Base-by-base conservation (phyloP, 2,113 vertebrate species). In the Lates calcarifer region DNA sequence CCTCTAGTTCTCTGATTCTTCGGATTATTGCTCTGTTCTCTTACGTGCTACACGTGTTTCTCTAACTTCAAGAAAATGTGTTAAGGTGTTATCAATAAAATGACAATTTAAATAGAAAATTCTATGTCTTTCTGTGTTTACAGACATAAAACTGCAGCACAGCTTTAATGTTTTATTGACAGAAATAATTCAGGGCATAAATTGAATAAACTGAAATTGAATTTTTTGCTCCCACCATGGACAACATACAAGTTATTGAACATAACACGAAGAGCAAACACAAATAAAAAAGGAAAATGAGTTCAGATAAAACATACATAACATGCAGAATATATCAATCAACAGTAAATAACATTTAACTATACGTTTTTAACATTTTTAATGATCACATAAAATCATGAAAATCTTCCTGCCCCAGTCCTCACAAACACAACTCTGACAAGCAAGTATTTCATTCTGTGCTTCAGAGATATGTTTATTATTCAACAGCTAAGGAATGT, bases 21-120 rank as follows among this genome's bases (percentile, higher is more conserved):
- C 73, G 5, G 73, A 89, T 94, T 93, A 93, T 89, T 91, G 91
- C 91, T 94, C 86, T 92, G 86, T 94, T 93, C 89, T 93, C 91
- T 91, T 91, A 86, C 77, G 73, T 94, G 93, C 89, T 94, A 67
- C 91, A 92, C 88, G 90, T 93, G 90, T 94, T 94, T 92, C 94
- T 92, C 91, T 91, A 84, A 94, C 92, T 94, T 94, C 22, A 92
- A 93, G 64, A 89, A 87, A 87, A 94, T 92, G 92, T 95, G 93
- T 93, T 94, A 88, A 92, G 76, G 92, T 94, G 90, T 94, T 94
- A 89, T 78, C 92, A 95, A 94, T 95, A 95, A 95, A 93, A 92
- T 69, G 49, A 93, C 74, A 49, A 81, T 93, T 93, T 90, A 90
- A 94, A 91, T 94, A 92, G 68, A 84, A 77, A 80, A 69, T 17